phyloP scores from a whole-genome alignment of 2,797 vertebrate species.

The Melanotaenia maccullochi region DNA sequence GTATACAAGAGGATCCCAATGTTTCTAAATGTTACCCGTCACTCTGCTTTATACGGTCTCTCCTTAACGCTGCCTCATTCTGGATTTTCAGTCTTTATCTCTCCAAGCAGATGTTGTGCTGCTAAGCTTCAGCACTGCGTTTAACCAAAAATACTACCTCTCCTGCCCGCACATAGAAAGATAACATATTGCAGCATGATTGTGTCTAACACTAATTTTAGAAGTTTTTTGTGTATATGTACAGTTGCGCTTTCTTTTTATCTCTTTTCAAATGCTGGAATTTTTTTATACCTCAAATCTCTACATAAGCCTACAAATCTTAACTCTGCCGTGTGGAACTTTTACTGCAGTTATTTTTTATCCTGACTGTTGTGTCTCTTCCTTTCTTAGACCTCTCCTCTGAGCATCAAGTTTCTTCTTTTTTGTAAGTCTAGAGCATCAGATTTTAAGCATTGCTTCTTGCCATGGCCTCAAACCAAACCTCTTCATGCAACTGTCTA shows the following conservation, averaged over 20 bases:
- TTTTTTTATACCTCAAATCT: slow-evolving; percentile 73
- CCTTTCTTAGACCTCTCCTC: not conserved
- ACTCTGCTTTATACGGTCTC: slow-evolving; percentile 46
- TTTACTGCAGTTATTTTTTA: not conserved
- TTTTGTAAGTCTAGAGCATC: not conserved
- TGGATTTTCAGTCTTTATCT: slow-evolving; percentile 35
- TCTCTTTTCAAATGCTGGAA: slow-evolving; percentile 79
- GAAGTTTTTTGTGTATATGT: slow-evolving; percentile 53
- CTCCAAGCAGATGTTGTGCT: slow-evolving; percentile 43
- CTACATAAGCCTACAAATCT: slow-evolving; percentile 58
- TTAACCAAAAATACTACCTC: slow-evolving; percentile 86
- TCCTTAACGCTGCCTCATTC: slow-evolving; percentile 54
- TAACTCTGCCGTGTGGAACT: slow-evolving; percentile 9
- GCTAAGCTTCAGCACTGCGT: slow-evolving; percentile 63
- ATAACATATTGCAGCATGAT: slow-evolving; percentile 55
- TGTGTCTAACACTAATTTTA: slow-evolving; percentile 69
- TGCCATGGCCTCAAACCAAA: not conserved
- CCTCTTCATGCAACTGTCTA: not conserved
- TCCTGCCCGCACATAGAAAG: slow-evolving; percentile 69
- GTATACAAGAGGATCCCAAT: slow-evolving; percentile 70
- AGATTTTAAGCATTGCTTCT: not conserved
- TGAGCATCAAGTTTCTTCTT: not conserved
- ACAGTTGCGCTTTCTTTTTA: slow-evolving; percentile 57
- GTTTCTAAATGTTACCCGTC: slow-evolving; percentile 54
- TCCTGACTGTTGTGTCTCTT: not conserved